These are phyloP conservation scores for Sminthurinus aureus DNA, from an alignment of 2,888 invertebrate species.

Conservation along the genomic window DNA sequence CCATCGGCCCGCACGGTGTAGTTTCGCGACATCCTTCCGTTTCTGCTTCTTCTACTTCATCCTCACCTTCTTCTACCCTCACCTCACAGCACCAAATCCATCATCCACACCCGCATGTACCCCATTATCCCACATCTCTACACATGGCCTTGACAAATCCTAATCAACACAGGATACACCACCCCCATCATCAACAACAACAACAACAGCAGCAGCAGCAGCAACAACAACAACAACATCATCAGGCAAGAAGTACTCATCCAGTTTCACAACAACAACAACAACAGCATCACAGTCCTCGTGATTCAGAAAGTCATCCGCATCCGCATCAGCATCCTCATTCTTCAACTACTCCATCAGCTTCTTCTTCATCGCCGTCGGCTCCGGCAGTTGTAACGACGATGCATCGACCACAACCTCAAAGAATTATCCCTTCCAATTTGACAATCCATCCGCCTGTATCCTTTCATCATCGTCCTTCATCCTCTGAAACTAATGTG, in stretches of 20 bases:
- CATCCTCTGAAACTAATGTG: neutral
- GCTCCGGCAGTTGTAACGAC: neutral
- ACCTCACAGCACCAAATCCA: neutral
- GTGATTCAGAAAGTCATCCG: conserved; percentile 32
- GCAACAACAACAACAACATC: conserved; percentile 38
- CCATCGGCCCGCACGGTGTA: conserved; percentile 21
- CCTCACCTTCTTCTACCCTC: neutral
- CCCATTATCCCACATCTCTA: conserved; percentile 33
- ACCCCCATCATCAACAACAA: conserved; percentile 30
- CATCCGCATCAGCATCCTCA: conserved; percentile 39
- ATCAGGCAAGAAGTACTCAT: conserved; percentile 9
- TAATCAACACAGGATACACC: conserved; percentile 10
- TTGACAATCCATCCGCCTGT: neutral
- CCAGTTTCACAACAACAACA: conserved; percentile 30
- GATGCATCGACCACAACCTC: conserved; percentile 26
- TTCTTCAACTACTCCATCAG: too few species aligned
- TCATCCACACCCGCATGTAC: conserved; percentile 4
- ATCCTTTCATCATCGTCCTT: neutral
- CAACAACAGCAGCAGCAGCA: conserved; percentile 38
- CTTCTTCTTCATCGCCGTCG: too few species aligned
- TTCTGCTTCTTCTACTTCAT: too few species aligned
- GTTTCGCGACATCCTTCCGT: neutral
- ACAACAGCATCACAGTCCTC: conserved; percentile 33
- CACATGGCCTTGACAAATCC: conserved; percentile 38
- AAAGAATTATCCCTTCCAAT: neutral